Percentiles rank a stretch among this genome's conserved stretches.
Evolutionary conservation across 2,888 invertebrate genomes (phyloP).

Genomic region (Biston stratarius): DNA sequence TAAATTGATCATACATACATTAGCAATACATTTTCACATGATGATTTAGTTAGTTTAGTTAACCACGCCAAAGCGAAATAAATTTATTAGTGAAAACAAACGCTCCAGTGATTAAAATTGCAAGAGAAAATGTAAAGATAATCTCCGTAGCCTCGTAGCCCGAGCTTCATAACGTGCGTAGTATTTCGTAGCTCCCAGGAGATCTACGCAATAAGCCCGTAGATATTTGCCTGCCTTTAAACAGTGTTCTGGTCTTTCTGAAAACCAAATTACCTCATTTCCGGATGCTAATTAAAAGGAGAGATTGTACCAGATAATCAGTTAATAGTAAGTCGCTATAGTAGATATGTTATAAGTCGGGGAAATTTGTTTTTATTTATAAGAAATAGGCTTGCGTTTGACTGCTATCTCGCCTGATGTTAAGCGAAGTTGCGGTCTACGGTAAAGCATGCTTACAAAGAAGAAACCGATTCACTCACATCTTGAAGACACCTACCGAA

Average conservation of each 20-base stretch:
- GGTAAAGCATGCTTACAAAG: too few species aligned
- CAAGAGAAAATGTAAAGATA: conserved; percentile 3
- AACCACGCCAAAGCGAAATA: not conserved
- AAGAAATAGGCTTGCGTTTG: too few species aligned
- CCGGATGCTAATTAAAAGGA: not conserved
- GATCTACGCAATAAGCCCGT: conserved; percentile 3
- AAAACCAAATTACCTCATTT: conserved; percentile 7
- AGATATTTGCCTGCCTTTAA: not conserved
- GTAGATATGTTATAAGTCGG: not conserved
- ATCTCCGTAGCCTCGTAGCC: conserved; percentile 8
- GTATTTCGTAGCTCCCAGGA: conserved; percentile 21
- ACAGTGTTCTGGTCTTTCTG: not conserved
- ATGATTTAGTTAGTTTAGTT: too few species aligned
- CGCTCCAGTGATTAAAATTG: not conserved
- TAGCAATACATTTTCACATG: conserved; percentile 1
- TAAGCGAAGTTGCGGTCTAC: too few species aligned
- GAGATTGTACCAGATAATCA: not conserved
- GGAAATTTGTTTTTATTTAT: too few species aligned
- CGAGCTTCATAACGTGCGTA: conserved; percentile 24
- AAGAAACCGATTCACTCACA: too few species aligned
- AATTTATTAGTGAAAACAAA: not conserved
- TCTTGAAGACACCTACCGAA: too few species aligned
- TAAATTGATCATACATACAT: conserved; percentile 1
- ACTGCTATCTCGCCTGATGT: too few species aligned
- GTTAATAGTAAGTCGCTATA: not conserved